Base-by-base conservation (phyloP, 2,797 vertebrate genomes). In the Pristis pectinata region DNA sequence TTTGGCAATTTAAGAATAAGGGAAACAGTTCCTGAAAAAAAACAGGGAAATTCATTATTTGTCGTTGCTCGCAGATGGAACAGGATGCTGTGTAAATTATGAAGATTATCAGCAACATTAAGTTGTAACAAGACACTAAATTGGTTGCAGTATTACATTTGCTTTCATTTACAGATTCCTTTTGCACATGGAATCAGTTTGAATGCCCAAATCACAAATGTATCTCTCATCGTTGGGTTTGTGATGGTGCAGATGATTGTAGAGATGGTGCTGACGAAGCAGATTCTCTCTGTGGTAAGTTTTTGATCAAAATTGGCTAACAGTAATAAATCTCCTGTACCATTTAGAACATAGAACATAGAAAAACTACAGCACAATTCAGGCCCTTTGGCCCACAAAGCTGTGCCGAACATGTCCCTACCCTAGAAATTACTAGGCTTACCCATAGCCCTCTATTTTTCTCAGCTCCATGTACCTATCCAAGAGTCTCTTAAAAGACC, bases 241-340 rank as follows among this genome's bases (percentile, higher is more conserved):
- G 99, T 95, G 99, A 99, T 22, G 99, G 99, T 2, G 98, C 98
- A 0, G 97, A 99, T 53, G 99, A 99, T 95, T 99, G 99, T 17
- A 98, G 98, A 0, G 98, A 99, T 44, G 97, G 98, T 49, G 96
- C 97, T 0, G 99, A 99, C 59, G 99, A 99, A 96, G 99, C 97
- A 95, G 98, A 97, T 95, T 97, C 97, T 94, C 96, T 99, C n/a
- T 99, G 99, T 95, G 98, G 99, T 99, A 95, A 97, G 97, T 97
- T 95, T 87, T 77, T 11, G 61, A 0, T 93, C 70, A 5, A 11
- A n/a, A 30, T 44, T 72, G 30, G 9, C 79, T 10, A 89, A 61
- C 34, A 49, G 44, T 53, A 85, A 94, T 83, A 13, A 53, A 49
- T 44, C 3, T 10, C 80, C 10, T 49, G 56, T 11, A 77, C 30